Conservation (phyloP, 2,113 vertebrate genomes). For the Mirza zaza region DNA sequence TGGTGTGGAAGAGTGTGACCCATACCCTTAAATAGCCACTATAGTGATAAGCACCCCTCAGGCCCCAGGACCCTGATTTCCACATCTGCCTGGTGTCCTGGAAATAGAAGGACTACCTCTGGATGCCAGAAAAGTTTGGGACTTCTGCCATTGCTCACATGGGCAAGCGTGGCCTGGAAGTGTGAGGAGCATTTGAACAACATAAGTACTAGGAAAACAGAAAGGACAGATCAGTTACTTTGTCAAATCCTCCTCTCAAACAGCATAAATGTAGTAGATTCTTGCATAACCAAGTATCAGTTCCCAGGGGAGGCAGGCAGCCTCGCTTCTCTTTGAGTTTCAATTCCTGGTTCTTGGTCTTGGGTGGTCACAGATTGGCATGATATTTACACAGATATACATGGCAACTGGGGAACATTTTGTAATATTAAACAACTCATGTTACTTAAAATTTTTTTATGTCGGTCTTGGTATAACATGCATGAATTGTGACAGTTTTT, state of each 20-base stretch:
- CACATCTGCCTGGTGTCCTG: background rate
- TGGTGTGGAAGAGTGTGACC: background rate
- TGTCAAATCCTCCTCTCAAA: background rate
- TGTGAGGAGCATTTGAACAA: background rate
- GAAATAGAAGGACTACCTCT: background rate
- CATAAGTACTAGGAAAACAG: background rate
- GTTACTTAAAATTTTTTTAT: background rate
- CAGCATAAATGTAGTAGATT: background rate
- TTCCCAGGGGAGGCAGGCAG: background rate
- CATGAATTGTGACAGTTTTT: background rate
- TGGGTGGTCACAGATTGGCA: background rate
- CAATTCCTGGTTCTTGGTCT: slow-evolving; percentile 12
- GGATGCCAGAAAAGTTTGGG: background rate
- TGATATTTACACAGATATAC: background rate
- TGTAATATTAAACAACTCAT: background rate
- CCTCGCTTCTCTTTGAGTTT: slow-evolving; percentile 7
- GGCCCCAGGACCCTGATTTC: background rate
- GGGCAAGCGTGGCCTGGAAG: rapidly evolving
- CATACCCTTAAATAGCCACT: background rate
- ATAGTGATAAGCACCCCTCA: background rate
- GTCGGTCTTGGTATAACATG: background rate
- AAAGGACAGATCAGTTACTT: background rate
- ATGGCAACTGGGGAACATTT: background rate
- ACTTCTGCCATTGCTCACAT: background rate
- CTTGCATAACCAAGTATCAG: background rate